Evolutionary conservation across 1,140 invertebrate species (phyloP).

Genomic region (Bombus waltoni): DNA sequence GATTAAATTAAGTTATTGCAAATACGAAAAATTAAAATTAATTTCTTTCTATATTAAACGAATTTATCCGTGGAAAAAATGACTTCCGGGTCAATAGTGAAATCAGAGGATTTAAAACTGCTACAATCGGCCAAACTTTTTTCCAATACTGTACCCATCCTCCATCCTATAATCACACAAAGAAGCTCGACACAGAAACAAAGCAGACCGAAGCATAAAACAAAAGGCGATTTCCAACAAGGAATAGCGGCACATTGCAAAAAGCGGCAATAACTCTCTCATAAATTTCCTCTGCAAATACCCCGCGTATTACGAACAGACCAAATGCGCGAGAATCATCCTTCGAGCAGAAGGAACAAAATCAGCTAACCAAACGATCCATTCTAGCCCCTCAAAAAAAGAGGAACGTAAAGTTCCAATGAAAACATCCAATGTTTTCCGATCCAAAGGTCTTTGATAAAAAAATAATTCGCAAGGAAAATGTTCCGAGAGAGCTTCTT

Average conservation of each 20-base stretch:
- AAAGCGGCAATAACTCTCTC: neutral
- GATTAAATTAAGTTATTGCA: neutral
- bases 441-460: neutral
- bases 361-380: neutral
- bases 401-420: neutral
- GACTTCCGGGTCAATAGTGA: neutral
- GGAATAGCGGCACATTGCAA: neutral
- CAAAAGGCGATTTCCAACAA: neutral
- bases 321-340: neutral
- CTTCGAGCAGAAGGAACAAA: neutral
- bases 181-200: conserved; percentile 2
- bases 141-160: too few species aligned
- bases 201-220: neutral
- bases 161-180: neutral
- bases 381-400: neutral
- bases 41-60: too few species aligned
- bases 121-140: too few species aligned
- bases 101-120: too few species aligned
- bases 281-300: conserved; percentile 3
- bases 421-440: neutral
- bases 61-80: neutral
- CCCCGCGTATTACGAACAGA: neutral
- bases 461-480: too few species aligned
- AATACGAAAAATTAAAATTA: neutral
- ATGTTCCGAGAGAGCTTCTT: neutral